These are phyloP conservation scores for Lineus longissimus DNA, from an alignment of 1,140 invertebrate species.

Conservation along the genomic window DNA sequence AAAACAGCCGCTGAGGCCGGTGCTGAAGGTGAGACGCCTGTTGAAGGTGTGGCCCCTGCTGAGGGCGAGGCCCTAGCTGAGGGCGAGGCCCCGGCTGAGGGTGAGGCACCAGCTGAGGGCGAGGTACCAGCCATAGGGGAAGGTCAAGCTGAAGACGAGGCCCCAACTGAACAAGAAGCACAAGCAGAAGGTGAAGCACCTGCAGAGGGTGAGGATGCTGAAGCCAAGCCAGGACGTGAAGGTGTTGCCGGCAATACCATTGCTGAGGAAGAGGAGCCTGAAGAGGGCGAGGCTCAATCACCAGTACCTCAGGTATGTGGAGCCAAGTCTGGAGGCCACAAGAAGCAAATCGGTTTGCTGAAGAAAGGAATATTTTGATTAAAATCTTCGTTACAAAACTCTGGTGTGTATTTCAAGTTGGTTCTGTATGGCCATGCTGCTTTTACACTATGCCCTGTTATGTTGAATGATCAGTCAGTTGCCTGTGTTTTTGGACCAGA, in stretches of 20 bases:
- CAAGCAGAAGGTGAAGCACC: too few species aligned
- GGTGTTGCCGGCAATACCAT: not conserved
- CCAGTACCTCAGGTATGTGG: constrained; percentile 32
- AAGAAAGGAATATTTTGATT: not conserved
- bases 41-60: not conserved
- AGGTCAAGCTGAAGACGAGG: not conserved
- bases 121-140: not conserved
- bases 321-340: not conserved
- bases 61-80: not conserved
- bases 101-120: too few species aligned
- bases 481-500: too few species aligned
- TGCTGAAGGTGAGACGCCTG: too few species aligned
- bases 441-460: too few species aligned
- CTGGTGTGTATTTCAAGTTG: not conserved
- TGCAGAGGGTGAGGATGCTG: not conserved
- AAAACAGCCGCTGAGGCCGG: not conserved
- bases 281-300: constrained; percentile 20
- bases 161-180: too few species aligned
- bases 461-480: too few species aligned
- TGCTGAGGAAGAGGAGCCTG: constrained; percentile 13
- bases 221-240: not conserved
- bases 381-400: not conserved
- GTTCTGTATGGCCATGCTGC: not conserved
- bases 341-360: not conserved
- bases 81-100: too few species aligned